These are phyloP conservation scores for Oedothorax gibbosus DNA, from an alignment of 1,140 invertebrate species.

Conservation along the genomic window DNA sequence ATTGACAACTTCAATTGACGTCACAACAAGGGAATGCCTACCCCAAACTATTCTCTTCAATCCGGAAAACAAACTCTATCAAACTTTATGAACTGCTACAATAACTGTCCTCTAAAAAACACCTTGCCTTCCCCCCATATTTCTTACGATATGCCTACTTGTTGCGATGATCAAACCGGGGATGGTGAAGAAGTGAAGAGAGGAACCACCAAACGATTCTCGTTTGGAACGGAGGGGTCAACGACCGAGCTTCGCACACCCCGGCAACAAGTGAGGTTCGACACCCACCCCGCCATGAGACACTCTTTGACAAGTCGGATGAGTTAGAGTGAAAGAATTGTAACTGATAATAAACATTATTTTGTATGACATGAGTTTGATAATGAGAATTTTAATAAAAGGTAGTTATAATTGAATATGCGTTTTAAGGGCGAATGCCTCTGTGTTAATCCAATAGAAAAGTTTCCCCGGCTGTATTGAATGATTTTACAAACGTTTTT, in stretches of 20 bases:
- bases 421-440: too few relatives aligned
- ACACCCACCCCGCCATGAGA: conserved; percentile 37
- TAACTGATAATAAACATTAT: too few relatives aligned
- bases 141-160: conserved; percentile 31
- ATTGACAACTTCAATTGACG: too few relatives aligned
- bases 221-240: conserved; percentile 8
- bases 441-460: too few relatives aligned
- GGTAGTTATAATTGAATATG: too few relatives aligned
- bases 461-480: too few relatives aligned
- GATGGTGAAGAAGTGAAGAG: conserved; percentile 38
- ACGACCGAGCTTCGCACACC: conserved; percentile 29
- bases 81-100: background rate
- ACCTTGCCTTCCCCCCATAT: conserved; percentile 8
- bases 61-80: background rate
- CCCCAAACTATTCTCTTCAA: too few relatives aligned
- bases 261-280: conserved; percentile 38
- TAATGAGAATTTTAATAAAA: too few relatives aligned
- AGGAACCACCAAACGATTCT: conserved; percentile 39
- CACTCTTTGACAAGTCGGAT: conserved; percentile 19
- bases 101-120: background rate
- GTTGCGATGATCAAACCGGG: conserved; percentile 19
- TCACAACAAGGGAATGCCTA: too few relatives aligned
- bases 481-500: too few relatives aligned
- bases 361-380: too few relatives aligned
- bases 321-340: too few relatives aligned